Evolutionary conservation across 1,140 invertebrate genomes (phyloP), one percentile per base, ranked within the genome.

Genomic region (Leptopilina boulardi): DNA sequence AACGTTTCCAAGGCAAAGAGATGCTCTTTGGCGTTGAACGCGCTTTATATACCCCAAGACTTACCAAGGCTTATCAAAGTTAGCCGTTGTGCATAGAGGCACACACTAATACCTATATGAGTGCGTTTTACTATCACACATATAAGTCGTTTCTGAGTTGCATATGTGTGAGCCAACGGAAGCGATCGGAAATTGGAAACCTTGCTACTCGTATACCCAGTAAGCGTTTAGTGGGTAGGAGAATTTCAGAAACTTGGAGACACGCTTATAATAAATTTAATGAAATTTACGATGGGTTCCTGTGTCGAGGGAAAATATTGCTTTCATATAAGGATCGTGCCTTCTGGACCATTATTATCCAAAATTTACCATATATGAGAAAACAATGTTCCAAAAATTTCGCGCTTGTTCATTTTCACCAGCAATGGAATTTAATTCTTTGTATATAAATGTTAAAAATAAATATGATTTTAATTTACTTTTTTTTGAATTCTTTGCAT

Each of bases 131-230:
- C 76, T 51, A 73, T 26, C 54, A 26, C 42, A 71, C 11, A 34
- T 72, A 77, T 77, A 42, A 42, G n/a, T n/a, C n/a, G n/a, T n/a
- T n/a, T 42, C 71, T 19, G 74, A 80, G 77, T 74, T 77, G 26
- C 54, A 56, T n/a, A n/a, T 59, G 51, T 23, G 73, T 75, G 75
- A 72, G 71, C n/a, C 74, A 59, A 42, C 70, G 77, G 79, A 74
- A 80, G 81, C 81, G 83, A 85, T 85, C 83, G 84, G 83, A 85
- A 86, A 86, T 86, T 85, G 85, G 83, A 82, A 82, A 78, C 79
- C 77, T 71, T 79, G 77, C 54, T 23, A 56, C 54, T 56, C 8
- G 54, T 66, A n/a, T n/a, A n/a, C n/a, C n/a, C n/a, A 80, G 84
- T 34, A 76, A 72, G 74, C 73, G 76, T 78, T 79, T 23, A 56